A percentile compares a stretch with the other conserved stretches of the same genome.
phyloP scores from a whole-genome alignment of 2,888 invertebrate genomes.

The Adineta ricciae region DNA sequence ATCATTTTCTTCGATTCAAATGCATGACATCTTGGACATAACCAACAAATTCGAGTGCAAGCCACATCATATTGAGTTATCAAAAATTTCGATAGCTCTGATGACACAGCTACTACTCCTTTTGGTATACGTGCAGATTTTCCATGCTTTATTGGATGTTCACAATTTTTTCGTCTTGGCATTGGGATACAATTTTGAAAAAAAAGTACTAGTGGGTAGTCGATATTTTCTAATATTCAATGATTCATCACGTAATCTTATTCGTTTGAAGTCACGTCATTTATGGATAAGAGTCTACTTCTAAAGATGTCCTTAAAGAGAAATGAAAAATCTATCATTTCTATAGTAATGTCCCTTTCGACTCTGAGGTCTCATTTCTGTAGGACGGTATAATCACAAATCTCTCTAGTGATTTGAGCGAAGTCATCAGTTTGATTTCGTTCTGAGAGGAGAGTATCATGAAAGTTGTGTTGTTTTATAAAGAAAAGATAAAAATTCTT shows the following conservation, averaged over 20 bases:
- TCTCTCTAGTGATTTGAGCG: neutral
- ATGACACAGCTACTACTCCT: neutral
- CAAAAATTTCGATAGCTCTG: slow-evolving; percentile 2
- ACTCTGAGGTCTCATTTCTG: neutral
- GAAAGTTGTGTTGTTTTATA: too few species aligned
- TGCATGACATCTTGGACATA: too few species aligned
- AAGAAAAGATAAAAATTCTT: too few species aligned
- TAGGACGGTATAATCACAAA: neutral
- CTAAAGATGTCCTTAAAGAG: too few species aligned
- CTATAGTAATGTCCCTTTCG: too few species aligned
- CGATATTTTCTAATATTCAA: slow-evolving; percentile 14
- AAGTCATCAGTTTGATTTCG: too few species aligned
- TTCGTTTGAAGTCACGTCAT: too few species aligned
- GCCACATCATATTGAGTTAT: neutral
- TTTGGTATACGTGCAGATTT: neutral
- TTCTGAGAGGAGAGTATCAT: neutral
- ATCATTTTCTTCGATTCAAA: too few species aligned
- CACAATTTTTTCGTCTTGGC: too few species aligned
- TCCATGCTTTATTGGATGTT: too few species aligned
- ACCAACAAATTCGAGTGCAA: neutral
- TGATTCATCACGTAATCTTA: slow-evolving; percentile 12
- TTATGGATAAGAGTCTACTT: too few species aligned
- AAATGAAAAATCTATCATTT: too few species aligned
- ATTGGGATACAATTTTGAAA: neutral
- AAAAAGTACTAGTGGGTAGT: neutral